These are phyloP conservation scores for Aphelinus atriplicis DNA, from an alignment of 1,140 invertebrate species.

Conservation along the genomic window DNA sequence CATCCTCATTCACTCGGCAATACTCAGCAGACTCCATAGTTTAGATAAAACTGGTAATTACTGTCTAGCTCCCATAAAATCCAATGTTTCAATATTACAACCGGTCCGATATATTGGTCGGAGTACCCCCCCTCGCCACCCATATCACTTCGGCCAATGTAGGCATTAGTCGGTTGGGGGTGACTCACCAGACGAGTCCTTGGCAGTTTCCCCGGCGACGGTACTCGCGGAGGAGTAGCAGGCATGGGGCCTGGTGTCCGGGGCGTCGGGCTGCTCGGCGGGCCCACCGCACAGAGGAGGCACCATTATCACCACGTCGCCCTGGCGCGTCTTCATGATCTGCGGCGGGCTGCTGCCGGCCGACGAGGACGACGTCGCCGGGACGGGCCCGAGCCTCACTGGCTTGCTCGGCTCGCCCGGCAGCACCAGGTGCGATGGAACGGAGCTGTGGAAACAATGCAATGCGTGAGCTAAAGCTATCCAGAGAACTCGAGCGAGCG, in stretches of 20 bases:
- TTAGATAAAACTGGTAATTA: too few species aligned
- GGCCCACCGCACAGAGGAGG: conserved; percentile 60
- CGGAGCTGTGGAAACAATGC: conserved; percentile 60
- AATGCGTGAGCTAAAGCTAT: too few species aligned
- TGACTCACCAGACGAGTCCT: too few species aligned
- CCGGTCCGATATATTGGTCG: too few species aligned
- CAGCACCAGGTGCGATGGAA: conserved; percentile 67
- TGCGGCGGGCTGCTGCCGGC: conserved; percentile 23
- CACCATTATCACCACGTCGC: conserved; percentile 72
- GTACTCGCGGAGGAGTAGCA: conserved; percentile 25
- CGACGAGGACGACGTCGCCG: conserved; percentile 33
- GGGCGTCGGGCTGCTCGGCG: conserved; percentile 34
- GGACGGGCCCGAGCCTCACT: conserved; percentile 33
- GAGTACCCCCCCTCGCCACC: too few species aligned
- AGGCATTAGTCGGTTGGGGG: too few species aligned
- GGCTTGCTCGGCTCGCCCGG: conserved; percentile 47
- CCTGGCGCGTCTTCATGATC: conserved; percentile 58
- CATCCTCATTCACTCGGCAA: too few species aligned
- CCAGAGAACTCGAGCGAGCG: too few species aligned
- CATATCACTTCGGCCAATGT: too few species aligned
- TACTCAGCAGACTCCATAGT: too few species aligned
- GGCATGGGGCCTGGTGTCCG: conserved; percentile 51
- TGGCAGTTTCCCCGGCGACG: conserved; percentile 37
- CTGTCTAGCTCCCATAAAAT: too few species aligned
- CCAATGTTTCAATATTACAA: too few species aligned